Evolutionary conservation across 2,797 vertebrate species (phyloP), one percentile per base, ranked within the genome.

Genomic region (Pygocentrus nattereri): DNA sequence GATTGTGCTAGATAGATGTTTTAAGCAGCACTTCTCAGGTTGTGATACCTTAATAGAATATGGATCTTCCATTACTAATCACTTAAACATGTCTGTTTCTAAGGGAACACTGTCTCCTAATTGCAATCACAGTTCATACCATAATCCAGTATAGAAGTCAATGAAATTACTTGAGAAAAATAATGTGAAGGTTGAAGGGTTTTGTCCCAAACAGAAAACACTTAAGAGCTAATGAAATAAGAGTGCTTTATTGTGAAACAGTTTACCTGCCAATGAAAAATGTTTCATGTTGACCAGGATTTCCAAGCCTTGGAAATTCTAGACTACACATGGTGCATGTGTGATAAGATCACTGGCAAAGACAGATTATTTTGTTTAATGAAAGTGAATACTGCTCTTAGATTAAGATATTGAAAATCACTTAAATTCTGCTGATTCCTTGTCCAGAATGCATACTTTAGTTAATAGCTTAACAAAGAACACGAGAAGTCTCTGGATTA

Each of bases 331-430:
- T 18, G 3, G 23, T 47, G 21, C 25, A 16, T n/a, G 5, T 10
- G 25, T 49, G 68, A 70, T 70, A 70, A 50, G 23, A 50, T 70
- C 47, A 21, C 16, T 49, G 23, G 44, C 44, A 50, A 49, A 70
- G 25, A 18, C 44, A 70, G 41, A 49, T 50, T 27, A 27, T 70
- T 27, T n/a, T n/a, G n/a, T n/a, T n/a, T n/a, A n/a, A 8, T 70
- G 44, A 50, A 70, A 70, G 25, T 11, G 7, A 70, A 30, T 30
- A 50, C 44, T 25, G 23, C 44, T 13, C 2, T 70, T 50, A 19
- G 41, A 69, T 69, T 67, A 38, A 1, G 21, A 23, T 16, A 30
- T 19, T 19, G 23, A 49, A 49, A 27, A 25, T 25, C 13, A 18
- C 68, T 44, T 44, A 27, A 10, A 19, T 70, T 47, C 68, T 70